Conservation (phyloP, 2,113 vertebrate species). For the Etheostoma spectabile region DNA sequence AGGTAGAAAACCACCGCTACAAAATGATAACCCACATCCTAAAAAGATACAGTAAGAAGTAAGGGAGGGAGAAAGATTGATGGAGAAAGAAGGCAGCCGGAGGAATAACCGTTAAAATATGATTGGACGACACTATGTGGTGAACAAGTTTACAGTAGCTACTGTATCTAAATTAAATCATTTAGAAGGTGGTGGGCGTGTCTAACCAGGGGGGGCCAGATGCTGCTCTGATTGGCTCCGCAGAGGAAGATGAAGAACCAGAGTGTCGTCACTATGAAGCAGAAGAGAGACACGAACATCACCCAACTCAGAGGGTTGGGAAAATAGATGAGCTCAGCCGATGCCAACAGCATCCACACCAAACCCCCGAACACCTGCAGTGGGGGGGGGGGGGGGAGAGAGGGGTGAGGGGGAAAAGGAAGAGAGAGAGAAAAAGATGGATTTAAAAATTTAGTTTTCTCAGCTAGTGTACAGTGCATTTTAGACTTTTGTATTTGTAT, state of each 20-base stretch:
- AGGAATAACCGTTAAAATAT: no score
- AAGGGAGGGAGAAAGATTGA: neutral
- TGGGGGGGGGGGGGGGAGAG: no score
- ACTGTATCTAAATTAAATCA: neutral
- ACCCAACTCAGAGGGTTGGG: conserved; percentile 84
- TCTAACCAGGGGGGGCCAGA: conserved; percentile 87
- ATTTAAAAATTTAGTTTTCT: neutral
- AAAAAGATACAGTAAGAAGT: neutral
- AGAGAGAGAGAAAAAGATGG: neutral
- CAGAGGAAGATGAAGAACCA: conserved; percentile 84
- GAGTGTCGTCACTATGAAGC: conserved; percentile 83
- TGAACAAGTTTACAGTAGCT: no score
- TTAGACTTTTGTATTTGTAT: neutral
- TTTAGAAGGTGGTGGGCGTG: neutral
- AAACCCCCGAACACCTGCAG: conserved; percentile 87
- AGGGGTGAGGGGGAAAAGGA: no score
- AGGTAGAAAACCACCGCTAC: conserved; percentile 86
- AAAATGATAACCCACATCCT: conserved; percentile 86
- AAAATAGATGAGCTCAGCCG: conserved; percentile 43
- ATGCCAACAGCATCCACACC: conserved; percentile 88
- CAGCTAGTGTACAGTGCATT: neutral
- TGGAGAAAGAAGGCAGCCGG: no score
- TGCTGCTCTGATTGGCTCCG: conserved; percentile 79
- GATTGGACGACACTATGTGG: no score
- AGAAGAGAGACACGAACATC: conserved; percentile 90